These are phyloP conservation scores for Geococcyx californianus DNA, from an alignment of 2,113 vertebrate genomes.

Conservation along the genomic window DNA sequence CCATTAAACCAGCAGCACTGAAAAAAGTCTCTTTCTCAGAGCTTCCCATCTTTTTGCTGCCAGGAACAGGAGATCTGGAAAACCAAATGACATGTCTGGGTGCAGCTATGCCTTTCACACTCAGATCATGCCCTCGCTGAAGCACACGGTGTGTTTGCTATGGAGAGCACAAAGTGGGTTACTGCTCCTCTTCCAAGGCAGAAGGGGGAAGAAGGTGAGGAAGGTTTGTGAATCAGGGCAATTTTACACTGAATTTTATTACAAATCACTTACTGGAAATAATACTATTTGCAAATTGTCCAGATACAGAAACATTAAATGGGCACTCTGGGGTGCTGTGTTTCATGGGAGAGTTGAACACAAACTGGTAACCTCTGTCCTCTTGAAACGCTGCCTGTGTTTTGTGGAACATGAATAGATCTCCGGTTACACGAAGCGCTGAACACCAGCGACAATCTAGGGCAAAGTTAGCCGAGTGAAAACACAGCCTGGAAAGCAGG, in stretches of 20 bases:
- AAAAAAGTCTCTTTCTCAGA: accelerated
- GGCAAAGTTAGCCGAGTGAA: neutral
- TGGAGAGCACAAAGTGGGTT: accelerated
- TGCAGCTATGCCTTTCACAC: accelerated
- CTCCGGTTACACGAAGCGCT: accelerated
- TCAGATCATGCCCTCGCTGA: neutral
- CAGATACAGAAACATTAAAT: accelerated
- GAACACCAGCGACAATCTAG: neutral
- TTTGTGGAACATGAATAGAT: accelerated
- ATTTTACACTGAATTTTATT: too few species aligned
- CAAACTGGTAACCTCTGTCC: neutral
- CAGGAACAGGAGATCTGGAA: neutral
- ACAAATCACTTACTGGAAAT: neutral
- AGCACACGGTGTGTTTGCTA: neutral
- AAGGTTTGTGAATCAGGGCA: neutral
- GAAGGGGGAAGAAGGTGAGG: neutral
- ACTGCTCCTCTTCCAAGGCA: neutral
- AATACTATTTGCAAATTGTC: neutral
- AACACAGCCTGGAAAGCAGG: neutral
- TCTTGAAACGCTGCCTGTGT: neutral
- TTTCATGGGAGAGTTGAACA: neutral
- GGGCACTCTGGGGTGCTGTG: accelerated
- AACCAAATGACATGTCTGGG: accelerated
- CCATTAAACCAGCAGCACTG: neutral
- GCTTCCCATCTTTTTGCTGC: neutral